phyloP scores from a whole-genome alignment of 2,797 vertebrate species.

The Tenualosa thibaudeaui region DNA sequence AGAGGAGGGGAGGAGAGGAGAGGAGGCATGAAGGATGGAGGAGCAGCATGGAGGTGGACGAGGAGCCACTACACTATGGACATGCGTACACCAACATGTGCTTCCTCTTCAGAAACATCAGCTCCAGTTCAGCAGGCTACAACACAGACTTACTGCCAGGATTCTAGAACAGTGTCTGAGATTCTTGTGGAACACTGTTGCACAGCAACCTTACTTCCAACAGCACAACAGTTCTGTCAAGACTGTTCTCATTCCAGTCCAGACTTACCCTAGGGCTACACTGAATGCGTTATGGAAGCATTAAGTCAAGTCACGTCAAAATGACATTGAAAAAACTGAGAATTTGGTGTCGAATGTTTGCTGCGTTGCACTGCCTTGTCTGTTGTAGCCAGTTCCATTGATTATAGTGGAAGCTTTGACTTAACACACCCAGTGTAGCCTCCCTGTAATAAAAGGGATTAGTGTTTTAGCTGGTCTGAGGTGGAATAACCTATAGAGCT shows the following conservation, averaged over 20 bases:
- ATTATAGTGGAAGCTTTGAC: too few species aligned
- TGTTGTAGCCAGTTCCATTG: too few species aligned
- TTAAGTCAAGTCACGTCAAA: too few species aligned
- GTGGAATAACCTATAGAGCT: background rate
- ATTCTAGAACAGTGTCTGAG: background rate
- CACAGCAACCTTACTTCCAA: too few species aligned
- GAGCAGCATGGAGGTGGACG: background rate
- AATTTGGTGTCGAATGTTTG: too few species aligned
- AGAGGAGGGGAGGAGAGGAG: background rate
- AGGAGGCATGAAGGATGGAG: background rate
- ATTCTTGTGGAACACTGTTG: background rate
- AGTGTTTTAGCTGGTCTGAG: background rate
- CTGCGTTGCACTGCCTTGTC: too few species aligned
- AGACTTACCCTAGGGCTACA: background rate
- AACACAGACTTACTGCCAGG: too few species aligned
- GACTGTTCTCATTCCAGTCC: background rate
- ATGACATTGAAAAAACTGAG: too few species aligned
- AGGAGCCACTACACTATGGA: background rate
- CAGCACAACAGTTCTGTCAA: background rate
- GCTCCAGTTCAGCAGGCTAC: background rate
- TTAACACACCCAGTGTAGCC: too few species aligned
- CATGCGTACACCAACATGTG: background rate
- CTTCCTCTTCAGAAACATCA: background rate
- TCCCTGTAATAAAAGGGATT: background rate
- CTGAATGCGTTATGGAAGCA: too few species aligned